These are phyloP conservation scores for Neogale vison DNA, from an alignment of 2,113 vertebrate species.

Conservation along the genomic window DNA sequence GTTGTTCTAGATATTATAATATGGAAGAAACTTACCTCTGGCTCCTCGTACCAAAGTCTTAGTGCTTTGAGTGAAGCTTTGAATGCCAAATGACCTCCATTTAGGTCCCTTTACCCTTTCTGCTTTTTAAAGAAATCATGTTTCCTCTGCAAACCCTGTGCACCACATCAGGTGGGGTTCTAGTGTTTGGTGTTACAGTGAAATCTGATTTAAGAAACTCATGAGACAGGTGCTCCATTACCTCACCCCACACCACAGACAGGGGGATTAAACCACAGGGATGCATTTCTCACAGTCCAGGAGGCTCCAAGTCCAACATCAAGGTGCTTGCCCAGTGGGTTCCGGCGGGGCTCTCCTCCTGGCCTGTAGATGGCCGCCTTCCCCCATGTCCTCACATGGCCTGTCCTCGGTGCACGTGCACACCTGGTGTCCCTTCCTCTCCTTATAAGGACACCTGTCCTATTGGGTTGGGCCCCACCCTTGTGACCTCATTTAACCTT, in stretches of 20 bases:
- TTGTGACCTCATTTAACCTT: background rate
- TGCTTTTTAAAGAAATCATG: background rate
- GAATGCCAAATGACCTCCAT: no score
- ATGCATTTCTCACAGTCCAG: background rate
- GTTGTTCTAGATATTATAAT: background rate
- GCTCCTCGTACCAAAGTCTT: background rate
- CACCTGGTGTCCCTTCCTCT: background rate
- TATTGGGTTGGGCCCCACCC: background rate
- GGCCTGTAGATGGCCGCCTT: background rate
- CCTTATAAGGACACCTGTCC: background rate
- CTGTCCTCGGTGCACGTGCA: background rate
- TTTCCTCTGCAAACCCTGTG: background rate
- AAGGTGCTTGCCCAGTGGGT: background rate
- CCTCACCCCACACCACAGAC: background rate
- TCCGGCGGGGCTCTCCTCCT: background rate
- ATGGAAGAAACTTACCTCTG: background rate
- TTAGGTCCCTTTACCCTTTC: background rate
- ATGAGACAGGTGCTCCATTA: background rate
- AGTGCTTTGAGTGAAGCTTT: background rate
- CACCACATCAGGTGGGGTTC: rapidly evolving
- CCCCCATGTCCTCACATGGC: background rate
- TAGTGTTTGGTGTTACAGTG: background rate
- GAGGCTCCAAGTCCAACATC: background rate
- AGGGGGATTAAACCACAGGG: background rate
- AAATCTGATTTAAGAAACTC: background rate